Conservation (phyloP, 2,797 vertebrate species). For the Otolemur crassicaudatus region DNA sequence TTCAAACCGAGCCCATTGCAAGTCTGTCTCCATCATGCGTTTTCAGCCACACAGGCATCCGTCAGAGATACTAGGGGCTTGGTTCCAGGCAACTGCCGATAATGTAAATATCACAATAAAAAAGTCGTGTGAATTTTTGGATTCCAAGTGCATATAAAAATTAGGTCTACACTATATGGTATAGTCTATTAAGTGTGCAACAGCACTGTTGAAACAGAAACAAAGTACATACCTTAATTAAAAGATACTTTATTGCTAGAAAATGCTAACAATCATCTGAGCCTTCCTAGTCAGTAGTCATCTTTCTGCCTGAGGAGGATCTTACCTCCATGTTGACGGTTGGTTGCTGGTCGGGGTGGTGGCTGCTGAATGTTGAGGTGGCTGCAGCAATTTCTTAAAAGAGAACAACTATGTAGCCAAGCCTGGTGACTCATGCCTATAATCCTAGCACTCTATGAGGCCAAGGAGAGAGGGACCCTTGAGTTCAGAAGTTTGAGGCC, state of each 20-base stretch:
- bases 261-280: not conserved
- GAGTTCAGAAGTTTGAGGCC: no score
- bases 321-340: not conserved
- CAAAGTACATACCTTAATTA: not conserved
- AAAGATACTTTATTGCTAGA: not conserved
- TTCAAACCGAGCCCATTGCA: slow-evolving; percentile 40
- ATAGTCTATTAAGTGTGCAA: not conserved
- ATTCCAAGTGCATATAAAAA: not conserved
- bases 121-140: not conserved
- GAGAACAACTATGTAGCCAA: not conserved
- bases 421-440: no score
- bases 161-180: not conserved
- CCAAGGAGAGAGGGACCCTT: no score
- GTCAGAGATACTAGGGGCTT: not conserved
- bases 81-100: no score
- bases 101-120: not conserved
- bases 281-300: not conserved
- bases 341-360: not conserved
- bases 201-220: not conserved
- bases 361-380: not conserved
- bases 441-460: no score
- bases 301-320: not conserved
- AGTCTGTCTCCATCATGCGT: not conserved
- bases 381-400: not conserved
- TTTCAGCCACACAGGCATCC: not conserved